Evolutionary conservation across 64 coral and sea anemone species (phyloP), one percentile per base, ranked within the genome.

Genomic region (Montipora sp.): DNA sequence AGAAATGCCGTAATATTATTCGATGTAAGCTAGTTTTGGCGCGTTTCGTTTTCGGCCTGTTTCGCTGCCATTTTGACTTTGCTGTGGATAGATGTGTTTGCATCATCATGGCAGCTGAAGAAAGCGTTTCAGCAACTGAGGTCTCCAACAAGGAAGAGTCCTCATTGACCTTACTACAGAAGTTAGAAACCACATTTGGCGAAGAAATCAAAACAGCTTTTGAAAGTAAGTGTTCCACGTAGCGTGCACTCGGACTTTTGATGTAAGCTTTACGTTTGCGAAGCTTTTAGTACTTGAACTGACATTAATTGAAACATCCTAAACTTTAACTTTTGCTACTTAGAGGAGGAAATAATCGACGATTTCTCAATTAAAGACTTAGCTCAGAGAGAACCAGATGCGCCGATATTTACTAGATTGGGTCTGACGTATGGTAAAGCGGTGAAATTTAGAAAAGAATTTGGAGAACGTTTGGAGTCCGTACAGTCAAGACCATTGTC

Each of bases 341-440:
- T 77, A 77, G 75, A 47, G 75, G 75, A 77, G 75, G 75, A 77
- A 47, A 77, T 77, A 10, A 77, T 77, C 47, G 75, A 77, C 45
- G 43, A 77, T 49, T 46, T 46, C 9, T 12, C 75, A 49, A 77
- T 77, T 77, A 19, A 77, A 77, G 75, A 77, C 75, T 12, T 75
- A 46, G 36, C 73, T 75, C 73, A 44, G 5, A 5, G 58, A 51
- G 77, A 90, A 45, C 21, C 89, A 15, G 89, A 81, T 81, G 89
- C 77, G 12, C 43, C 59, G 44, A 90, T 90, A 20, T 90, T 90
- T 71, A 48, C 24, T 8, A 90, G 89, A 81, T 67, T 90, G 45
- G 45, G 77, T 66, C 18, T 90, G 8, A 70, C 58, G 22, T 81
- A 90, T 81, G 89, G 89, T 44, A 90, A 90, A 90, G 89, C 89